Base-by-base conservation (phyloP, 2,888 invertebrate genomes). In the Chalcis sispes region DNA sequence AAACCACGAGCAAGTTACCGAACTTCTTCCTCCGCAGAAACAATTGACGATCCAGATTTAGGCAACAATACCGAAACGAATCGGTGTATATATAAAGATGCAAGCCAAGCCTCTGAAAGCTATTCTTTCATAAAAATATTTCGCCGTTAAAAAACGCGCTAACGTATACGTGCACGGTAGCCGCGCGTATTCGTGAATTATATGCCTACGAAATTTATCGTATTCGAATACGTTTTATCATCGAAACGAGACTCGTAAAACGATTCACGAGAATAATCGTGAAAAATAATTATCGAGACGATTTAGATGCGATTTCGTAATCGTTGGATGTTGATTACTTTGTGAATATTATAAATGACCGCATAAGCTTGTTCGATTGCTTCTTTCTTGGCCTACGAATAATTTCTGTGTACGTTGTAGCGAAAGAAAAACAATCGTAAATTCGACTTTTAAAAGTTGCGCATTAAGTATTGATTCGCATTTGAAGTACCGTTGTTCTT, bases 41-140 rank as follows among this genome's bases (percentile, higher is more conserved):
- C 61, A 73, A 77, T 77, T 72, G 65, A 72, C 32, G 72, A 67
- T 61, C 70, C 58, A 76, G 72, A 76, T 69, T n/a, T n/a, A 69
- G 52, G 70, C 64, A 32, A 54, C 50, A 40, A 50, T 66, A 29
- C 50, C 66, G 50, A 61, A n/a, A 71, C 54, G 29, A 36, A 46
- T 7, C 4, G 10, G 36, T 10, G 5, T 10, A 10, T 10, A 7
- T 46, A n/a, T 20, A 50, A 50, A 75, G 52, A 27, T 48, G 54
- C 18, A 62, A 62, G 52, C 69, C 74, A 27, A 69, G 56, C 67
- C 36, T n/a, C 48, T 54, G n/a, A n/a, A n/a, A n/a, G n/a, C n/a
- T n/a, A n/a, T n/a, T n/a, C n/a, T n/a, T n/a, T n/a, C n/a, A n/a
- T n/a, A n/a, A n/a, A 40, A 20, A 5, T 18, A 8, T 5, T 4